Percentiles rank a stretch among this genome's conserved stretches.
These are phyloP conservation scores for Cynodonichthys magdalenae DNA, from an alignment of 2,797 vertebrate genomes.

Conservation along the genomic window DNA sequence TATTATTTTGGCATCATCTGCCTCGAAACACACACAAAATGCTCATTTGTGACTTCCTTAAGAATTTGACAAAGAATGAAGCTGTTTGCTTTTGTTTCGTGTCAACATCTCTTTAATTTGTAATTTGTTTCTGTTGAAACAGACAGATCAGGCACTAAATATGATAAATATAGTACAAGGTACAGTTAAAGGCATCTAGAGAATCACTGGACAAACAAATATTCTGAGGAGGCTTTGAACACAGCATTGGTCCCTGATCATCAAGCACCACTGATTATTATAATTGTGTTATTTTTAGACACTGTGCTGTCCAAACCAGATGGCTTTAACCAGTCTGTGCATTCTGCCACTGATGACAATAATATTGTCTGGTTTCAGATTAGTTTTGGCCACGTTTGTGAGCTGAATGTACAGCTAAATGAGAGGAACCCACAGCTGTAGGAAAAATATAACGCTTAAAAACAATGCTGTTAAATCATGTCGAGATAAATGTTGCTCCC, in stretches of 20 bases:
- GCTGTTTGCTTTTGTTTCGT: not conserved
- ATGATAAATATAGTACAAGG: too few species aligned
- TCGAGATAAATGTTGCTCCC: not conserved
- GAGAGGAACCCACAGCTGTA: not conserved
- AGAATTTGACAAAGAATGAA: not conserved
- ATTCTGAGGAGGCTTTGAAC: too few species aligned
- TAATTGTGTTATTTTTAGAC: too few species aligned
- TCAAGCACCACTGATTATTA: not conserved
- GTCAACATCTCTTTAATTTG: conserved; percentile 1
- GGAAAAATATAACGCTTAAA: not conserved
- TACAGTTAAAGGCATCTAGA: too few species aligned
- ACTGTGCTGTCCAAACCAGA: not conserved
- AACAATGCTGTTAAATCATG: not conserved
- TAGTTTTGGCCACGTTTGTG: not conserved
- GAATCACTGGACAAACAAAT: not conserved
- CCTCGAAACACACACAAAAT: not conserved
- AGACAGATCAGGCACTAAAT: not conserved
- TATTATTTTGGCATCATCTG: conserved; percentile 12
- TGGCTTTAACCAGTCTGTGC: not conserved
- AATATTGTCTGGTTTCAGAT: not conserved
- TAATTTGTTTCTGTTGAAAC: not conserved
- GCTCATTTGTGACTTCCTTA: not conserved
- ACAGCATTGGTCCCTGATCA: not conserved
- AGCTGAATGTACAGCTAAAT: not conserved
- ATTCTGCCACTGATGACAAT: not conserved